Evolutionary conservation across 2,797 vertebrate genomes (phyloP).

Genomic region (Pangasius mekongensis): DNA sequence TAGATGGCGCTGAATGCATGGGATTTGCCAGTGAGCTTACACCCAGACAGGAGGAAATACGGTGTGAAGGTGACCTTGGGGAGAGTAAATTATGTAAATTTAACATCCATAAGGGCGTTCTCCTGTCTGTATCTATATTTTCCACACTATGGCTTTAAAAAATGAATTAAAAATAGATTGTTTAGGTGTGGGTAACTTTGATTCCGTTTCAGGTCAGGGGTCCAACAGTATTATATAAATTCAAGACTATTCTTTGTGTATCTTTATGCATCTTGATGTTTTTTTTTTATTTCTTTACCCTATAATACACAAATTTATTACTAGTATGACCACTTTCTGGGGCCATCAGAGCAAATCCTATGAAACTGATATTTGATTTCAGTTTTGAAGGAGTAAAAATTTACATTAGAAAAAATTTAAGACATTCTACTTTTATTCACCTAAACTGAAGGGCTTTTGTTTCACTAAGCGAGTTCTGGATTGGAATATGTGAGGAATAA

Average conservation of each 20-base stretch:
- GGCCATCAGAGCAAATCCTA: too few species aligned
- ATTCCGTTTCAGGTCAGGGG: not conserved
- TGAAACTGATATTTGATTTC: too few species aligned
- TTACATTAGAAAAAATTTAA: too few species aligned
- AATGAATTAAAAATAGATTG: not conserved
- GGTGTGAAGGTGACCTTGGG: not conserved
- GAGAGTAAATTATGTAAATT: not conserved
- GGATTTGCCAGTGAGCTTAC: not conserved
- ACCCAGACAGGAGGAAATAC: not conserved
- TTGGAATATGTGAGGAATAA: not conserved
- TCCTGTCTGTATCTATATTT: not conserved
- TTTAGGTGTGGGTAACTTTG: not conserved
- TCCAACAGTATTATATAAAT: not conserved
- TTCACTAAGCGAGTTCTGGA: too few species aligned
- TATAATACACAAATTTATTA: not conserved
- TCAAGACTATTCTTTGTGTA: not conserved
- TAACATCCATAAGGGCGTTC: not conserved
- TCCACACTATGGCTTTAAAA: not conserved
- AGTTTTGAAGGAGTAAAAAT: too few species aligned
- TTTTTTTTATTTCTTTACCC: not conserved
- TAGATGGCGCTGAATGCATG: conserved; percentile 29
- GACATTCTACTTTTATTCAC: too few species aligned
- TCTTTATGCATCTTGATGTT: not conserved
- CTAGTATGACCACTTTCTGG: not conserved
- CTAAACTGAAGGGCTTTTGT: too few species aligned